Base-by-base conservation (phyloP, 2,113 vertebrate species). In the Sturnira hondurensis region DNA sequence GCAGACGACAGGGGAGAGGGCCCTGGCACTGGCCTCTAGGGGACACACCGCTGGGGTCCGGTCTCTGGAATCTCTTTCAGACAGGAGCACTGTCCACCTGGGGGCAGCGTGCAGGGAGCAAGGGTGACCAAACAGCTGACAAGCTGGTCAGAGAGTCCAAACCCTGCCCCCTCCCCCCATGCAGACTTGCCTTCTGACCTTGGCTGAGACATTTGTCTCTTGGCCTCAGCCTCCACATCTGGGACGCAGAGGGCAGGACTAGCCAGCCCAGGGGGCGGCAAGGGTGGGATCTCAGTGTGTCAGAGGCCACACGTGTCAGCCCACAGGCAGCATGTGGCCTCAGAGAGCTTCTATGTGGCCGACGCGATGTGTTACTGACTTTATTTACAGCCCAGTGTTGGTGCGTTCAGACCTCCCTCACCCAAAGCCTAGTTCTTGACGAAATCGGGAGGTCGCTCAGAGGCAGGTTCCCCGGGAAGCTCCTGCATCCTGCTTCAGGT, bases 171-270 rank as follows among this genome's bases (percentile, higher is more conserved):
- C 12, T 14, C 47, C 47, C 45, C 50, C 54, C 20, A 22, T 61
- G 15, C 61, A 1, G 12, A 17, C 86, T 50, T 90, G 81, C 24
- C 81, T 24, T 26, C 74, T 67, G 61, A 45, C 45, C 73, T n/a
- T 26, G 31, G 8, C 12, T 16, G 10, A 70, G 74, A 16, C 28
- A 14, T 2, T 80, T 20, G 36, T 68, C 45, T 88, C 54, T 50
- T 3, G 63, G 45, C 36, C 92, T 97, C 85, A 10, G 68, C 87
- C 85, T 87, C 90, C 65, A 33, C 38, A 28, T 22, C 31, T 24
- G 38, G 17, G 71, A 16, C 3, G 5, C 67, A 31, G 43, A 50
- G 36, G 33, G 61, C 4, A 22, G 28, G 38, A 14, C 67, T 8
- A 43, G 65, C 4, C 11, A 0, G 26, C 24, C 24, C 26, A 19